Evolutionary conservation across 1,140 invertebrate species (phyloP).

Genomic region (Tribolium madens): DNA sequence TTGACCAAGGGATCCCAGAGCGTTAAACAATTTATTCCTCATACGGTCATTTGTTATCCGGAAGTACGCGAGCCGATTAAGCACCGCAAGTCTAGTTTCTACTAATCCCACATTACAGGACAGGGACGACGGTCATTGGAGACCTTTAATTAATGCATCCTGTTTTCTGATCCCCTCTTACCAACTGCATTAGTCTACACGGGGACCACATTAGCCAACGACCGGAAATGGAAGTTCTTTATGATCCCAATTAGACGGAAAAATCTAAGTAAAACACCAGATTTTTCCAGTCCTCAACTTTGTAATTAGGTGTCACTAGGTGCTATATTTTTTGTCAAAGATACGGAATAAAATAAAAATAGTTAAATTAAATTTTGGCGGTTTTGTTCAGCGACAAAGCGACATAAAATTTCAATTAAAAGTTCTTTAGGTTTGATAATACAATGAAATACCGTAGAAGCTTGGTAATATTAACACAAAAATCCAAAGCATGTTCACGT

Average conservation of each 20-base stretch:
- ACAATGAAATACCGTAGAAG: no score
- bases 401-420: no score
- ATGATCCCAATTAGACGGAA: neutral
- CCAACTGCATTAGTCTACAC: conserved; percentile 25
- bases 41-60: conserved; percentile 36
- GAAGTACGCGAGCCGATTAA: conserved; percentile 28
- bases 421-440: no score
- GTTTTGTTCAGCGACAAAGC: no score
- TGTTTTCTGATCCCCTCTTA: conserved; percentile 14
- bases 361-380: no score
- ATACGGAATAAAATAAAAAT: no score
- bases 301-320: no score
- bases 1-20: conserved; percentile 34
- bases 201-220: conserved; percentile 21
- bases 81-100: conserved; percentile 38
- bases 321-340: no score
- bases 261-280: no score
- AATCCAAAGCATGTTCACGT: no score
- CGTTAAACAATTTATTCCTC: conserved; percentile 39
- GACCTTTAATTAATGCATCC: conserved; percentile 35
- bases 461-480: no score
- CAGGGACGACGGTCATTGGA: conserved; percentile 25
- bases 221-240: neutral
- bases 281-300: no score
- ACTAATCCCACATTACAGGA: conserved; percentile 36